These are phyloP conservation scores for Alitta virens DNA, from an alignment of 2,888 invertebrate species.

Conservation along the genomic window DNA sequence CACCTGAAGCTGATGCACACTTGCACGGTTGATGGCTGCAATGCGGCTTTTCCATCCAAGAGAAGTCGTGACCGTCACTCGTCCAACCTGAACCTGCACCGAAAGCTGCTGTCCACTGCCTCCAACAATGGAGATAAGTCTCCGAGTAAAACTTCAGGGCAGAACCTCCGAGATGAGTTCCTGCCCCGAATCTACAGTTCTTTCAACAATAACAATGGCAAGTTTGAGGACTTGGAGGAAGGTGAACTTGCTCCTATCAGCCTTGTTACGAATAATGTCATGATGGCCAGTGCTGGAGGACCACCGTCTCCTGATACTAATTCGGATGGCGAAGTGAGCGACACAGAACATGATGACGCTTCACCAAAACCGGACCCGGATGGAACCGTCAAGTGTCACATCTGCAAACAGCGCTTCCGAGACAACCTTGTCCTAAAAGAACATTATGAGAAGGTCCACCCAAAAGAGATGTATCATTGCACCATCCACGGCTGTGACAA, in stretches of 20 bases:
- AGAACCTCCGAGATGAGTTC: conserved; percentile 12
- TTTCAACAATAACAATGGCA: not conserved
- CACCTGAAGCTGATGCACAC: conserved; percentile 94
- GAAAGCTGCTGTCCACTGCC: conserved; percentile 69
- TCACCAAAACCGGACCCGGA: conserved; percentile 9
- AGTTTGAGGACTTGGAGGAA: not conserved
- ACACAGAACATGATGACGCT: conserved; percentile 42
- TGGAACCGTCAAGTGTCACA: conserved; percentile 65
- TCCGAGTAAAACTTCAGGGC: not conserved
- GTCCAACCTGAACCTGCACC: conserved; percentile 84
- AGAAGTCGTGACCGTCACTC: conserved; percentile 89
- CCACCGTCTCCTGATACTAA: not conserved
- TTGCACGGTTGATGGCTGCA: conserved; percentile 91
- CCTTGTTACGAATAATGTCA: not conserved
- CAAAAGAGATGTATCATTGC: conserved; percentile 71
- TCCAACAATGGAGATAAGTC: conserved; percentile 23
- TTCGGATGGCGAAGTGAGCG: conserved; percentile 7
- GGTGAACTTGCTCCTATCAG: not conserved
- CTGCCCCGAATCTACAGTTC: conserved; percentile 13
- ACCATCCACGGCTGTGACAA: conserved; percentile 75
- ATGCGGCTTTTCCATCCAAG: conserved; percentile 91
- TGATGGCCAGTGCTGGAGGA: not conserved
- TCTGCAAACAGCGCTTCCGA: conserved; percentile 68
- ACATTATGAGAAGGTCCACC: conserved; percentile 72
- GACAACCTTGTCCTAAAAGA: conserved; percentile 68